Evolutionary conservation across 2,888 invertebrate species (phyloP), one percentile per base, ranked within the genome.

Genomic region (Drosophila lutescens): DNA sequence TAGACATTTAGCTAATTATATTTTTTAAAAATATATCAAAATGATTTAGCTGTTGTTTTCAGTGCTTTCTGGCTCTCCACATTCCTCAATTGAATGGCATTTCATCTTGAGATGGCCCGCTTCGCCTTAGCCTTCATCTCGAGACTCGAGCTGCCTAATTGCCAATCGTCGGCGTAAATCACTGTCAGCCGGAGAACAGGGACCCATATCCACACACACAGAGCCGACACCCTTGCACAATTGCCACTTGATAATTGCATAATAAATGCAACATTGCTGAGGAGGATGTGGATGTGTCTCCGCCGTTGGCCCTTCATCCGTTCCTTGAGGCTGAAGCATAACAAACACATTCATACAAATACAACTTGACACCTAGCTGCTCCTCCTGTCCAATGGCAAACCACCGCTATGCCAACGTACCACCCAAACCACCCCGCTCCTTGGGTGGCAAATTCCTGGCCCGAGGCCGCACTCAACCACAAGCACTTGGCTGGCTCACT

Each of bases 121-220:
- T 32, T n/a, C 43, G 74, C 55, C 32, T 23, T 44, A n/a, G 44
- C 51, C 26, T 53, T 30, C 23, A 65, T 46, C 15, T 57, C 47
- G 47, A 67, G 72, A 43, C 20, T 57, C 47, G 47, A 67, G 72
- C 56, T 55, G 78, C 79, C 81, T 86, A 86, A 86, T 86, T 86
- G 86, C 89, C 86, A 86, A 86, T 86, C 79, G 86, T 81, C 81
- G 85, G 74, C 86, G 89, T 86, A 86, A 86, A 86, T 86, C 86
- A 86, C 89, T 86, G 89, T 88, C 86, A 86, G 68, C 65, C 66
- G 61, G 72, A 61, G 66, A 54, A 51, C 43, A 56, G 80, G 43
- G 63, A 43, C 56, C 47, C 20, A 40, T n/a, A n/a, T 13, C 26
- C 23, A 44, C 47, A 15, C 10, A 47, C 46, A 47, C 10, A 74